A percentile compares a stretch with the other conserved stretches of the same genome.
These are phyloP conservation scores for Stenopsyche tienmushanensis DNA, from an alignment of 1,140 invertebrate genomes.

Conservation along the genomic window DNA sequence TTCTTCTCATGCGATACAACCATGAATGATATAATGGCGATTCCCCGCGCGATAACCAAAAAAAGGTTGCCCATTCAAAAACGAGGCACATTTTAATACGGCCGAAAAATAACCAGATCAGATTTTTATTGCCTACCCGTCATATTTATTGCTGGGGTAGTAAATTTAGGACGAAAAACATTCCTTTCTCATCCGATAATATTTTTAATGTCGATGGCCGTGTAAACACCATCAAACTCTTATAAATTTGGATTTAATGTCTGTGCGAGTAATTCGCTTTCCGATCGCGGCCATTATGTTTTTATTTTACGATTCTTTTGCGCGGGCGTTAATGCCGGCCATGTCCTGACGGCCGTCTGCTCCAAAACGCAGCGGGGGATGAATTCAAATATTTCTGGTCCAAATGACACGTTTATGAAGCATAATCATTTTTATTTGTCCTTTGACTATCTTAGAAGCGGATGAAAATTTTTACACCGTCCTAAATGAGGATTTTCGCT, in stretches of 20 bases:
- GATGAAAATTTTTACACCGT: too few relatives aligned
- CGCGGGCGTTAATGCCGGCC: too few relatives aligned
- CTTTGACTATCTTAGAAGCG: too few relatives aligned
- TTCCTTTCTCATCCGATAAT: background rate
- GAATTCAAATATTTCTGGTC: background rate
- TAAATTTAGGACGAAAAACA: background rate
- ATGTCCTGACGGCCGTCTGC: too few relatives aligned
- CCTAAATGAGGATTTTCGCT: too few relatives aligned
- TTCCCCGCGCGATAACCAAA: background rate
- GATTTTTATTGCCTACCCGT: constrained; percentile 17
- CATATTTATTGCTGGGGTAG: constrained; percentile 16
- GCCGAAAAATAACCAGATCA: constrained; percentile 12
- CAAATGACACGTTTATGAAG: too few relatives aligned
- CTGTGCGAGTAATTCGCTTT: too few relatives aligned
- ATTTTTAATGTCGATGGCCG: background rate
- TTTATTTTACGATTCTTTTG: too few relatives aligned
- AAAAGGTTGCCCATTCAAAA: background rate
- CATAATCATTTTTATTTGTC: too few relatives aligned
- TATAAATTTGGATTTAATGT: background rate
- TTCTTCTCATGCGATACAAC: too few relatives aligned
- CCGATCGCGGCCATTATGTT: too few relatives aligned
- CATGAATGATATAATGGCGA: background rate
- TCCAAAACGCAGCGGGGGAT: background rate
- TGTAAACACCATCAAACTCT: background rate
- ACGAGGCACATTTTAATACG: background rate